Evolutionary conservation across 92 coral and sea anemone genomes (phyloP).

Genomic region (Palythoa grandis): DNA sequence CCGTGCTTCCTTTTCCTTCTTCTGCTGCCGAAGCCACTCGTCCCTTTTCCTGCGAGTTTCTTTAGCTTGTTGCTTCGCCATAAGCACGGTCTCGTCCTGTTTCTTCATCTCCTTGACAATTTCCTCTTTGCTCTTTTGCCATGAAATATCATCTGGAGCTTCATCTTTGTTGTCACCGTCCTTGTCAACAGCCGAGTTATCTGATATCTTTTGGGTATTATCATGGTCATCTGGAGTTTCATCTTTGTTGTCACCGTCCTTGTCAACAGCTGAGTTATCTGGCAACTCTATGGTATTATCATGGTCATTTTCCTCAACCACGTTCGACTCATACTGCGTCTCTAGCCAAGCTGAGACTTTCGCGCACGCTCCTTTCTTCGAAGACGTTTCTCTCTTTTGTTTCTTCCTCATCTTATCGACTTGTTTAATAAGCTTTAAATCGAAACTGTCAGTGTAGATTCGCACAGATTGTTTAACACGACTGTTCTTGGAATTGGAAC

Average conservation of each 20-base stretch:
- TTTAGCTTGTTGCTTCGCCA: conserved; percentile 65
- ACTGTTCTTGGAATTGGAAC: too few relatives aligned
- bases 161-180: conserved; percentile 57
- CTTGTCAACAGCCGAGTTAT: not conserved
- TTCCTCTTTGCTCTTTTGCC: conserved; percentile 77
- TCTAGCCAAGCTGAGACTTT: not conserved
- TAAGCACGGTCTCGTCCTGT: conserved; percentile 63
- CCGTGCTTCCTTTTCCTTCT: conserved; percentile 62
- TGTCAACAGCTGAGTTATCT: not conserved
- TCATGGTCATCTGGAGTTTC: conserved; percentile 75
- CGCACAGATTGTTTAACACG: not conserved
- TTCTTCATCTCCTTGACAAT: conserved; percentile 61
- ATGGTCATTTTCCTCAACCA: not conserved
- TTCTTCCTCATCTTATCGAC: conserved; percentile 21
- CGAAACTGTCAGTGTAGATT: not conserved
- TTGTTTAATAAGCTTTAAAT: not conserved
- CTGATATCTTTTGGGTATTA: too few relatives aligned
- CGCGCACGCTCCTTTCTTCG: conserved; percentile 11
- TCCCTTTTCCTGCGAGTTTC: conserved; percentile 75
- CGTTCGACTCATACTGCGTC: not conserved
- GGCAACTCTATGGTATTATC: not conserved
- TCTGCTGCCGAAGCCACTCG: conserved; percentile 65
- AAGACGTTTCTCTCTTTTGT: conserved; percentile 16
- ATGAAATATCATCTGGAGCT: conserved; percentile 83
- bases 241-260: conserved; percentile 44